Conservation (phyloP, 2,113 vertebrate species). For the Stegastes partitus region DNA sequence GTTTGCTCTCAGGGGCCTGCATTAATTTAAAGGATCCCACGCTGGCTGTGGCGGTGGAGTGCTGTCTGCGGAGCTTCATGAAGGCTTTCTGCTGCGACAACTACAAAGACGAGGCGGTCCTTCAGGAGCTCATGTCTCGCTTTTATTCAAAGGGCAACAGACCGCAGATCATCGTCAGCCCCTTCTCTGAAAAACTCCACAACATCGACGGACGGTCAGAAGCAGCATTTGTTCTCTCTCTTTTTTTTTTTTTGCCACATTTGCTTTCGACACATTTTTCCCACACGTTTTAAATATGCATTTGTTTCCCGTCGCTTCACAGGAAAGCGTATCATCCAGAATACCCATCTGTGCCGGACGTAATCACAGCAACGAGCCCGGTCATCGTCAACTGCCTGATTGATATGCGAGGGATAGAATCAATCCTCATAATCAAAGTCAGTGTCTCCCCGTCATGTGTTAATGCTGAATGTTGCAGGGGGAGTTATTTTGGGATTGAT, state of each 20-base stretch:
- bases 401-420: conserved; percentile 70
- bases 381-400: conserved; percentile 68
- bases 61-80: conserved; percentile 64
- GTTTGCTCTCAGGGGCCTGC: conserved; percentile 50
- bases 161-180: conserved; percentile 63
- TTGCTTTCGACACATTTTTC: background rate
- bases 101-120: conserved; percentile 59
- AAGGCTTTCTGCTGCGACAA: conserved; percentile 73
- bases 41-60: conserved; percentile 58
- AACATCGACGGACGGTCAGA: conserved; percentile 59
- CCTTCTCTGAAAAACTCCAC: conserved; percentile 57
- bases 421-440: conserved; percentile 66
- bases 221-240: background rate
- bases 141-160: conserved; percentile 51
- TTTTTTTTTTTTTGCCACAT: background rate
- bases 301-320: conserved; percentile 10
- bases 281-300: background rate
- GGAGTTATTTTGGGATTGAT: no score
- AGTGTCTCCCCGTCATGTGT: background rate
- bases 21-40: conserved; percentile 60
- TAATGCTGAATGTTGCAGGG: background rate
- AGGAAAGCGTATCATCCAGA: conserved; percentile 62
- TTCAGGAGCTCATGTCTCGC: conserved; percentile 59
- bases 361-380: conserved; percentile 46
- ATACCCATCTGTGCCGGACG: conserved; percentile 54